Evolutionary conservation across 2,113 vertebrate genomes (phyloP), one percentile per base, ranked within the genome.

Genomic region (Ophiodon elongatus): DNA sequence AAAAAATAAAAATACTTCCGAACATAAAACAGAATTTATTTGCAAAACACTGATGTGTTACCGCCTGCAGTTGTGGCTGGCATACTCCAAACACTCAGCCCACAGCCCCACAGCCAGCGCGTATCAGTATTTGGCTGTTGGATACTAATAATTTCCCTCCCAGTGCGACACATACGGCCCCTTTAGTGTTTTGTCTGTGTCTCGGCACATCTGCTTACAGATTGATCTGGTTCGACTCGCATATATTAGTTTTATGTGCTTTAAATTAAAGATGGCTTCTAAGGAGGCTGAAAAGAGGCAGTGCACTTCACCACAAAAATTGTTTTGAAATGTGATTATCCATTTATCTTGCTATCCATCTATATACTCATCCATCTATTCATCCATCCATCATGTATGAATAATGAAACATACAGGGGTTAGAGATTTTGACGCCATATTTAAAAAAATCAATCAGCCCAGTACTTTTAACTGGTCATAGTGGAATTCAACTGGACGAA

Each of bases 131-230:
- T 76, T 80, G 71, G 70, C 83, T 90, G 72, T 79, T 76, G 68
- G 72, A 88, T 64, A 56, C 80, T 82, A 83, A 84, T 85, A 62
- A 82, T 90, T 88, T 85, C 63, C 74, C 74, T 85, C 73, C 77
- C 79, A 59, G 59, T 52, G 69, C 4, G 11, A 69, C 74, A 85
- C 57, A 85, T 76, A 56, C 25, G 62, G 76, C 67, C 57, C 65
- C 63, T 88, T 69, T 73, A 84, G 72, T 85, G 82, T 84, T 86
- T n/a, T 76, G 71, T 85, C 72, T 83, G 69, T 63, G 87, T 86
- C 52, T 82, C 73, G 19, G 80, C 85, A 76, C 87, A 85, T 88
- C 83, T 89, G 83, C 72, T 84, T 50, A 78, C 77, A 88, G 76
- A 57, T 52, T 72, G 57, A 82, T 69, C 70, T 80, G 15, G 2